Base-by-base conservation (phyloP, 2,888 invertebrate genomes). In the Chorisops tibialis region DNA sequence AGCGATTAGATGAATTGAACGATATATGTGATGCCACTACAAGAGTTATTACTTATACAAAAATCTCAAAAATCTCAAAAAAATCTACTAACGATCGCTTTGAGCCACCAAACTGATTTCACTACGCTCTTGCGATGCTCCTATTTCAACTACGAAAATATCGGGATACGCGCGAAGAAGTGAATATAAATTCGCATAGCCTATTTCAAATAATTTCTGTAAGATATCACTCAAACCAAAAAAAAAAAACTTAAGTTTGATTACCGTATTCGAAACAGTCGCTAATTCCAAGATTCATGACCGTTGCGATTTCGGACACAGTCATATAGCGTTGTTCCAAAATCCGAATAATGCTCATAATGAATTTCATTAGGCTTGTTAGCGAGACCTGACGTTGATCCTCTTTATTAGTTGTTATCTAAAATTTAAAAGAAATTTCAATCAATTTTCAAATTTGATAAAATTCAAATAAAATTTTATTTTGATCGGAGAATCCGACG, bases 141-240 rank as follows among this genome's bases (percentile, higher is more conserved):
- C 75, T 38, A 67, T 59, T 56, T 71, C 72, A 5, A 75, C 45
- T 0, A 70, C 65, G 56, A 79, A 79, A 12, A 78, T 70, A 67
- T 79, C 79, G 1, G 73, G 70, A 61, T 74, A 74, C 0, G 76
- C 74, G 48, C 70, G 69, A 56, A 79, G 65, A 11, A 79, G 62
- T 3, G 75, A 68, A 50, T 71, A 73, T 2, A 79, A 63, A 68
- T 77, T 79, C 3, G 79, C 76, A 66, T 71, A 79, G 1, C 75
- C 72, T 69, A 47, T 30, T 12, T 3, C 12, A 41, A 41, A 21
- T 4, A 39, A 21, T 56, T 39, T 2, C 41, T 22, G 9, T 18
- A 18, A n/a, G 12, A 37, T 19, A n/a, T 35, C 18, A 12, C 3
- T 39, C 7, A 35, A 39, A n/a, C 12, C 16, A 45, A 24, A 1